Percentiles rank a stretch among this genome's conserved stretches.
These are phyloP conservation scores for Ptychodera flava DNA, from an alignment of 35 echinoderm and acorn worm genomes.

Conservation along the genomic window DNA sequence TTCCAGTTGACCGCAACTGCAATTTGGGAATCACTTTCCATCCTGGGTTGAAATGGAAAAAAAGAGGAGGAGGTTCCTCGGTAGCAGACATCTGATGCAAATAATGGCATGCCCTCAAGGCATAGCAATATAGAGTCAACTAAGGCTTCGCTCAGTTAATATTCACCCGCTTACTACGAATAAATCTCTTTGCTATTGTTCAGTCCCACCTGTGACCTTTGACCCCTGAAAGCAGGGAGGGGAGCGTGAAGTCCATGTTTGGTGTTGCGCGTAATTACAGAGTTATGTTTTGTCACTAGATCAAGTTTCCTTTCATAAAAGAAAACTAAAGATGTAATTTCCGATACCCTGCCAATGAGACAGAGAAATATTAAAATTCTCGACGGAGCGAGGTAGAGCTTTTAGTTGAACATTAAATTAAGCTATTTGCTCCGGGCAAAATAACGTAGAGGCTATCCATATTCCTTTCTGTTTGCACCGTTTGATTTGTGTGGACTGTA, in stretches of 20 bases:
- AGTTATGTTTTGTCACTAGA: not conserved
- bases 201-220: not conserved
- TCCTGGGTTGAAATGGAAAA: no score
- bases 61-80: no score
- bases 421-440: not conserved
- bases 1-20: no score
- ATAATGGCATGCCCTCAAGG: not conserved
- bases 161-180: not conserved
- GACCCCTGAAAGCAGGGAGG: not conserved
- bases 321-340: not conserved
- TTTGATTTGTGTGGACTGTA: not conserved
- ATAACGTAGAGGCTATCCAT: not conserved
- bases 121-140: not conserved
- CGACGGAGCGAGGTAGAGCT: not conserved
- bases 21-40: no score
- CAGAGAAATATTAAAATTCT: not conserved
- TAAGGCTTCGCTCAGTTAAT: not conserved
- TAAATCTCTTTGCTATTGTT: not conserved
- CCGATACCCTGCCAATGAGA: not conserved
- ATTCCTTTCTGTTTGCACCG: not conserved
- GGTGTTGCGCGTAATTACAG: not conserved
- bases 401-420: not conserved
- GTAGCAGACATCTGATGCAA: not conserved
- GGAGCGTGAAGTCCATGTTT: not conserved
- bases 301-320: not conserved